Conservation (phyloP, 2,797 vertebrate genomes). For the Gadopsis marmoratus region DNA sequence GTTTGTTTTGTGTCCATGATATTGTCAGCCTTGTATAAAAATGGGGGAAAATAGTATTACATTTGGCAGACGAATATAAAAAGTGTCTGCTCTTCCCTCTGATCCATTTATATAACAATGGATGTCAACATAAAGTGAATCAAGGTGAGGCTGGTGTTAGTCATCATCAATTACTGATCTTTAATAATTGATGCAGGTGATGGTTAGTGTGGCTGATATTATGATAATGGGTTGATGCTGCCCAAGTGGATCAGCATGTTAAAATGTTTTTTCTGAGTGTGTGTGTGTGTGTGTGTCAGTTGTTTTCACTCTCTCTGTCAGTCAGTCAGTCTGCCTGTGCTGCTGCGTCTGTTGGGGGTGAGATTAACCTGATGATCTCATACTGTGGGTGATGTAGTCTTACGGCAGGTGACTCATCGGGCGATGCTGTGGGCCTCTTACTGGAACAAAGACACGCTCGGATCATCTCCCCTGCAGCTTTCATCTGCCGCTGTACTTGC, state of each 20-base stretch:
- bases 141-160: conserved; percentile 40
- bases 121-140: conserved; percentile 30
- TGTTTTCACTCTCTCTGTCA: conserved; percentile 8
- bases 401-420: conserved; percentile 78
- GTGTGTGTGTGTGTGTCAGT: neutral
- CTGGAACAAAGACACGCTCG: conserved; percentile 71
- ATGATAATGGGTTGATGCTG: conserved; percentile 34
- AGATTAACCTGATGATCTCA: conserved; percentile 78
- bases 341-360: conserved; percentile 26
- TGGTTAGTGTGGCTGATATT: conserved; percentile 36
- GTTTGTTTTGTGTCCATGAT: conserved; percentile 12
- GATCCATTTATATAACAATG: conserved; percentile 25
- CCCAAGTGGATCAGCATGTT: conserved; percentile 38
- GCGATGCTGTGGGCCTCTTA: conserved; percentile 64
- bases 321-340: neutral
- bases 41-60: neutral
- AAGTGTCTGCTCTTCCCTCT: conserved; percentile 1
- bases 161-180: conserved; percentile 45
- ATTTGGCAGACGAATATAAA: neutral
- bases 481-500: conserved; percentile 46
- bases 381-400: conserved; percentile 62
- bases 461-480: conserved; percentile 62
- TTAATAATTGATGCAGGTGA: conserved; percentile 50
- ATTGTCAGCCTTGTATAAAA: conserved; percentile 12
- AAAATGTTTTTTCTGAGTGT: conserved; percentile 26